Percentiles rank a stretch among this genome's conserved stretches.
These are phyloP conservation scores for Eulemur rufifrons DNA, from an alignment of 2,113 vertebrate species.

Conservation along the genomic window DNA sequence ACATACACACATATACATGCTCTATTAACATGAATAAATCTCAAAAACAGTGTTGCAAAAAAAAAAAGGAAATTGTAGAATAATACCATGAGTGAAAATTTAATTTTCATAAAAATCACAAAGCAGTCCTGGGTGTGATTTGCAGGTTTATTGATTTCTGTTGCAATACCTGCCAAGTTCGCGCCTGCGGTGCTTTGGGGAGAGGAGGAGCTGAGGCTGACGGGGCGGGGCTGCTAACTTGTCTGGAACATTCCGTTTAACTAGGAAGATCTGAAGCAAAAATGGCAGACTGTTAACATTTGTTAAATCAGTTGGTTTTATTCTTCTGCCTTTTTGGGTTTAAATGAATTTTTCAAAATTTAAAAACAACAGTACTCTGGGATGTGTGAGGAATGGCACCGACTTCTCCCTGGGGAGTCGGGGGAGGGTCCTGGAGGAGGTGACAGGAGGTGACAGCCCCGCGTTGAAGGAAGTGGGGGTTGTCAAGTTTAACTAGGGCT, in stretches of 20 bases:
- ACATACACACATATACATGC: neutral
- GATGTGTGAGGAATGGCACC: neutral
- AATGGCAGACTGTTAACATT: neutral
- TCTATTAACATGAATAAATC: neutral
- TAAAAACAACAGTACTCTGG: neutral
- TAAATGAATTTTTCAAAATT: neutral
- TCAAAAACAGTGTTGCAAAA: neutral
- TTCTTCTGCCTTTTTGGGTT: neutral
- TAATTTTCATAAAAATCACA: neutral
- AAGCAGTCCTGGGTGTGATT: neutral
- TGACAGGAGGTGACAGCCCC: neutral
- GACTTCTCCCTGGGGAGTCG: neutral
- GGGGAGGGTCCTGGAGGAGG: neutral
- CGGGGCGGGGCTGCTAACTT: neutral
- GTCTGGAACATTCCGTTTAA: neutral
- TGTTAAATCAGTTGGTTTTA: neutral
- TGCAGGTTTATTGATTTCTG: neutral
- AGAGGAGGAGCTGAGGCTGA: neutral
- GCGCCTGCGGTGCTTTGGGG: neutral
- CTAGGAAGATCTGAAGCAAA: neutral
- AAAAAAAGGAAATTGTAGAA: neutral
- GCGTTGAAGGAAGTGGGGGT: neutral
- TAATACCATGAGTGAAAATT: neutral
- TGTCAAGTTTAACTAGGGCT: no score
- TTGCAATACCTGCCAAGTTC: neutral